These are phyloP conservation scores for Pyrochroa serraticornis DNA, from an alignment of 2,888 invertebrate genomes.

Conservation along the genomic window DNA sequence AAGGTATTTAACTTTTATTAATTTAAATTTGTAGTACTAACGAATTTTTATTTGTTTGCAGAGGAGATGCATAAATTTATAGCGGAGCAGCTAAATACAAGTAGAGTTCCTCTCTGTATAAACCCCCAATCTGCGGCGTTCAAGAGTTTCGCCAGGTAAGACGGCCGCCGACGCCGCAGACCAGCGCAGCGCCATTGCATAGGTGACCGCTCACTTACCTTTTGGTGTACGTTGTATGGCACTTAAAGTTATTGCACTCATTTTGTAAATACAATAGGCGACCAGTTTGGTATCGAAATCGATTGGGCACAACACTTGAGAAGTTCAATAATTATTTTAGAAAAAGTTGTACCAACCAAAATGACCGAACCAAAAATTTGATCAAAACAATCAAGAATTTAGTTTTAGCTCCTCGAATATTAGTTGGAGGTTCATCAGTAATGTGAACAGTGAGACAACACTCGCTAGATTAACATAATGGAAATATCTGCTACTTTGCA, in stretches of 20 bases:
- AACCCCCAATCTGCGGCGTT: constrained; percentile 99
- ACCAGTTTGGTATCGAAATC: too few species aligned
- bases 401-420: too few species aligned
- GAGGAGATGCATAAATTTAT: constrained; percentile 99
- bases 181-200: constrained; percentile 61
- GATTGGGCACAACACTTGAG: too few species aligned
- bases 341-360: too few species aligned
- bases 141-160: constrained; percentile 99
- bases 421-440: too few species aligned
- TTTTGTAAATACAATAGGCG: background rate
- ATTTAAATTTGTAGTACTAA: constrained; percentile 4
- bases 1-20: constrained; percentile 68
- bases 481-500: too few species aligned
- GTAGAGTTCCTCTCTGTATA: constrained; percentile 97
- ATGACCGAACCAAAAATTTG: too few species aligned
- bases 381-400: too few species aligned
- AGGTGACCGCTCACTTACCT: constrained; percentile 57
- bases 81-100: constrained; percentile 93
- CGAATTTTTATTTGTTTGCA: constrained; percentile 59
- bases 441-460: too few species aligned
- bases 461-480: too few species aligned
- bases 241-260: background rate
- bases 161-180: constrained; percentile 55
- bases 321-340: too few species aligned
- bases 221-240: constrained; percentile 53